phyloP scores from a whole-genome alignment of 1,140 invertebrate species.

The Eriocheir sinensis region DNA sequence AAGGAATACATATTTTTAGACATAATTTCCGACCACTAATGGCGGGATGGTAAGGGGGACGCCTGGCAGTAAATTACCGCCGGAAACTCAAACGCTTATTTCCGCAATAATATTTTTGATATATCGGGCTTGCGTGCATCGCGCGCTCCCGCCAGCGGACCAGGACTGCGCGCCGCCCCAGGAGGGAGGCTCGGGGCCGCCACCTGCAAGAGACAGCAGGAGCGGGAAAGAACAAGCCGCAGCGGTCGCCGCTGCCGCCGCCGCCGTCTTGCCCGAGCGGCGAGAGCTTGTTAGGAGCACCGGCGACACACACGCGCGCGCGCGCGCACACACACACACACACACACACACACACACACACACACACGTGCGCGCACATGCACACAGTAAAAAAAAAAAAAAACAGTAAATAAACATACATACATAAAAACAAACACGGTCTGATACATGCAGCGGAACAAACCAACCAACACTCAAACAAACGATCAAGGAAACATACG shows the following conservation, averaged over 20 bases:
- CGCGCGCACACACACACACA: constrained; percentile 42
- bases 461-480: not conserved
- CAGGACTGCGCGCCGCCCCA: not conserved
- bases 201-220: not conserved
- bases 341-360: constrained; percentile 34
- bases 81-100: constrained; percentile 72
- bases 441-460: not conserved
- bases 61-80: constrained; percentile 39
- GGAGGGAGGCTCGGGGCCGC: not conserved
- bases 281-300: not conserved
- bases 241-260: not conserved
- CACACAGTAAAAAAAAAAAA: not conserved
- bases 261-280: not conserved
- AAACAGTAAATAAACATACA: constrained; percentile 25
- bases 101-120: constrained; percentile 66
- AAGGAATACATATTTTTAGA: constrained; percentile 70
- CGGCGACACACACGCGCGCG: constrained; percentile 19
- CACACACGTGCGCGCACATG: not conserved
- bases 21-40: constrained; percentile 71
- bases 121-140: constrained; percentile 26
- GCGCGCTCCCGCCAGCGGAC: not conserved
- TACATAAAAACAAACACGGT: constrained; percentile 24
- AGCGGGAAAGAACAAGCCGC: not conserved
- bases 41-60: not conserved
- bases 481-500: not conserved